Evolutionary conservation across 2,113 vertebrate genomes (phyloP).

Genomic region (Rhea americana): DNA sequence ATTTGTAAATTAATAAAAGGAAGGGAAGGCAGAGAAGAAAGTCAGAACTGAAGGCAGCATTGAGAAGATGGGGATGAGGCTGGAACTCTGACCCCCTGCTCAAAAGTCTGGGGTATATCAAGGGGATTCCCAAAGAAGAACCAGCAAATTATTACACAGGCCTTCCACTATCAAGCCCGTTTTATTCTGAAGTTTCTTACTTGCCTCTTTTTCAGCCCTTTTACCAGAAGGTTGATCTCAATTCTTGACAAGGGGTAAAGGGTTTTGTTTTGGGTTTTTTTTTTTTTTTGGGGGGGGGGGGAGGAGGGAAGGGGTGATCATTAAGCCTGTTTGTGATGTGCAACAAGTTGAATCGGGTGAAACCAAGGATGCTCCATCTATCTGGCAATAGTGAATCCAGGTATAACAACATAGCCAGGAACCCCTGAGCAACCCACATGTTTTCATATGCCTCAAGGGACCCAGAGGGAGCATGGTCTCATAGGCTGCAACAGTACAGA

Average conservation of each 20-base stretch:
- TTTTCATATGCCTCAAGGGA: not conserved
- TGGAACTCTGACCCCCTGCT: not conserved
- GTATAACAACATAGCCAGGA: not conserved
- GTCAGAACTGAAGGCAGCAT: fast-evolving
- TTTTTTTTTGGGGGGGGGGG: not conserved
- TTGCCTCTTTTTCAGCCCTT: not conserved
- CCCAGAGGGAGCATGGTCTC: not conserved
- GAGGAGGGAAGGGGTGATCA: not conserved
- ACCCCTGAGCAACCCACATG: not conserved
- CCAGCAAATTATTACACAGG: not conserved
- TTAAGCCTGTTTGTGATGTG: not conserved
- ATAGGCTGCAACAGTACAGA: not conserved
- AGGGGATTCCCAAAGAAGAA: not conserved
- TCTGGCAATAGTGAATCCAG: not conserved
- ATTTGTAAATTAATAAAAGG: not conserved
- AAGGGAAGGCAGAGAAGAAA: not conserved
- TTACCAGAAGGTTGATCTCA: not conserved
- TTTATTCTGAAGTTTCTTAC: not conserved
- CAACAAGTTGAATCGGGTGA: not conserved
- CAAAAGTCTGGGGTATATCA: not conserved
- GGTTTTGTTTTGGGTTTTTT: not conserved
- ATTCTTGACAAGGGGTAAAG: not conserved
- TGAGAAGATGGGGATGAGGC: not conserved
- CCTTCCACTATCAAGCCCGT: fast-evolving
- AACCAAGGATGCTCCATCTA: not conserved